Percentiles rank a stretch among this genome's conserved stretches.
phyloP scores from a whole-genome alignment of 2,888 invertebrate species.

The Cataglyphis cursor region DNA sequence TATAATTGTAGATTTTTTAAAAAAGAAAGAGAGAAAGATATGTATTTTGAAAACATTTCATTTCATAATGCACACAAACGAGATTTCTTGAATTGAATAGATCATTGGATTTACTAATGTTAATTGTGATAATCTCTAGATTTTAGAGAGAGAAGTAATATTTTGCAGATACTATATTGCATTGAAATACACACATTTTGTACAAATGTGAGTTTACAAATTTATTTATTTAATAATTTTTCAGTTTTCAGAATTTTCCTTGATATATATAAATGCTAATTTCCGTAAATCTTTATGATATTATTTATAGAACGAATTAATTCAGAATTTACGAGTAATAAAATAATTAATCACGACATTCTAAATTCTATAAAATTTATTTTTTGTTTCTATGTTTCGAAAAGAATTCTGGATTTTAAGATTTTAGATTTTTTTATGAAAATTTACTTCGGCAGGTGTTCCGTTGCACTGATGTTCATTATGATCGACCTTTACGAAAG shows the following conservation, averaged over 20 bases:
- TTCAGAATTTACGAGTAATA: not conserved
- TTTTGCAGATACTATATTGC: not conserved
- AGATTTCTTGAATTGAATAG: not conserved
- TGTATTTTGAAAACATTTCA: not conserved
- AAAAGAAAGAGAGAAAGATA: not conserved
- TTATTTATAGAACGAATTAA: not conserved
- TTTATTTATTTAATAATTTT: slow-evolving; percentile 7
- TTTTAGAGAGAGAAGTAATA: not conserved
- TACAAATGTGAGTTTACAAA: not conserved
- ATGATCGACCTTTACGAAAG: slow-evolving; percentile 6
- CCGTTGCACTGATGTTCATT: not conserved
- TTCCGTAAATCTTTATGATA: not conserved
- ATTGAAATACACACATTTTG: not conserved
- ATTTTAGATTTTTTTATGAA: not conserved
- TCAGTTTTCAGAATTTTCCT: not conserved
- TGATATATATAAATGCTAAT: not conserved
- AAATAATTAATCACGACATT: not conserved
- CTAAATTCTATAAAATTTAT: not conserved
- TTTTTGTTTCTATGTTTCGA: not conserved
- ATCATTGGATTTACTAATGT: not conserved
- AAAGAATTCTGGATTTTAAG: not conserved
- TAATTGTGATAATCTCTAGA: not conserved
- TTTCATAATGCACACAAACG: not conserved
- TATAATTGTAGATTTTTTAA: not conserved
- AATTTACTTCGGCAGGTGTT: not conserved